These are phyloP conservation scores for Himalopsyche tibetana DNA, from an alignment of 2,888 invertebrate species.

Conservation along the genomic window DNA sequence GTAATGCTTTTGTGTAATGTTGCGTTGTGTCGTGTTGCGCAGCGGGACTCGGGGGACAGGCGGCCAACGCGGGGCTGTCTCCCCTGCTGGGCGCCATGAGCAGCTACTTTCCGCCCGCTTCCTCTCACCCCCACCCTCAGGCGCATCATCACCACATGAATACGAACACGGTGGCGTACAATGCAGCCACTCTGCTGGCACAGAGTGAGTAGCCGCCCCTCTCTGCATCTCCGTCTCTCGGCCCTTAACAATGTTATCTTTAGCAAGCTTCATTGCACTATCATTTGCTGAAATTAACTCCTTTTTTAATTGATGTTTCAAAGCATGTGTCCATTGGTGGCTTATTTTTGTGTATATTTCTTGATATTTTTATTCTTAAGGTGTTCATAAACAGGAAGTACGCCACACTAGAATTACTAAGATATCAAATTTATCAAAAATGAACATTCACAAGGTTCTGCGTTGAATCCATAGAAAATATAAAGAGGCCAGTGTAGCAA, in stretches of 20 bases:
- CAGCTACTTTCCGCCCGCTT: constrained; percentile 68
- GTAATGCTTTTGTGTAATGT: constrained; percentile 4
- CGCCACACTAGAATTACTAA: no score
- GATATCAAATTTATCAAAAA: no score
- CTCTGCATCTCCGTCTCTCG: not conserved
- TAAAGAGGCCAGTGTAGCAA: no score
- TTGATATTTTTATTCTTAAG: not conserved
- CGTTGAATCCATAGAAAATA: no score
- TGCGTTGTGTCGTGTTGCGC: no score
- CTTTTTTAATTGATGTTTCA: no score
- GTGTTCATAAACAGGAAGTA: no score
- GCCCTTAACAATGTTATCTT: not conserved
- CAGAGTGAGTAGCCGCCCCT: constrained; percentile 83
- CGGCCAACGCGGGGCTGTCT: constrained; percentile 54
- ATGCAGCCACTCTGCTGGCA: constrained; percentile 88
- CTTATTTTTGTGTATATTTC: not conserved
- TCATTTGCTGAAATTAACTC: no score
- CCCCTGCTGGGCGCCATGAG: constrained; percentile 61
- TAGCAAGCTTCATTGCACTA: no score
- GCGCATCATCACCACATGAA: constrained; percentile 67
- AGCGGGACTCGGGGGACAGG: constrained; percentile 65
- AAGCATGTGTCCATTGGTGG: no score
- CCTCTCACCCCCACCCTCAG: constrained; percentile 67
- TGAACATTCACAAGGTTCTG: no score
- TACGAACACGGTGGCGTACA: constrained; percentile 75